phyloP scores from a whole-genome alignment of 2,113 vertebrate genomes.

The Syrrhaptes paradoxus region DNA sequence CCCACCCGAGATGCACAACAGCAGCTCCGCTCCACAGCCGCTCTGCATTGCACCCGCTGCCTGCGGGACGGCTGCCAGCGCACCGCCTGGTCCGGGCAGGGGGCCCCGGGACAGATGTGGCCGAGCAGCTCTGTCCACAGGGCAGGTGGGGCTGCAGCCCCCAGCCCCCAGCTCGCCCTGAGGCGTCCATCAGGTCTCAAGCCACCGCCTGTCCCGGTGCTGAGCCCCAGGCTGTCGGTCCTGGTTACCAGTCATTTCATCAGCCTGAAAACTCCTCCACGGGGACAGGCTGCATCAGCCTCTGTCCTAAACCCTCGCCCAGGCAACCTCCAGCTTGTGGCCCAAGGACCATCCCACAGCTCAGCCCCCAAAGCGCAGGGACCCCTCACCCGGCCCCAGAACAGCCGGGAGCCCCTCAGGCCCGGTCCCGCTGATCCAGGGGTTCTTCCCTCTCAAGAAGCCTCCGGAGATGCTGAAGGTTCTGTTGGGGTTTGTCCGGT shows the following conservation, averaged over 20 bases:
- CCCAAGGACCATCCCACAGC: too few species aligned
- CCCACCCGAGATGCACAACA: not conserved
- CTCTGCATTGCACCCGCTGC: not conserved
- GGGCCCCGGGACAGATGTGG: accelerated
- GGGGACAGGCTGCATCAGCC: not conserved
- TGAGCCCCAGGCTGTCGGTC: not conserved
- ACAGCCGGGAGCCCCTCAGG: not conserved
- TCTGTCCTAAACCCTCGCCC: not conserved
- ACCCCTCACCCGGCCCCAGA: too few species aligned
- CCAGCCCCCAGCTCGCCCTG: not conserved
- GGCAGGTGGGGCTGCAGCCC: not conserved
- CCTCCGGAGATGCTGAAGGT: not conserved
- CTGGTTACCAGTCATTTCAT: not conserved
- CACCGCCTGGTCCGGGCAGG: not conserved
- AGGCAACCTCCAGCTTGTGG: accelerated
- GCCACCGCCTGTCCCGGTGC: not conserved
- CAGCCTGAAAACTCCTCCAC: not conserved
- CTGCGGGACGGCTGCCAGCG: too few species aligned
- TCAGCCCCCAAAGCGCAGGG: too few species aligned
- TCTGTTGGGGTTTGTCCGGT: accelerated
- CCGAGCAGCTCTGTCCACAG: not conserved
- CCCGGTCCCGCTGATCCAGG: not conserved
- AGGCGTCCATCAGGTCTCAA: accelerated
- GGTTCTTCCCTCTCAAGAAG: accelerated
- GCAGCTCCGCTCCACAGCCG: not conserved